Percentiles rank a stretch among this genome's conserved stretches.
These are phyloP conservation scores for Schizopygopsis malacanthus DNA, from an alignment of 2,797 vertebrate species.

Conservation along the genomic window DNA sequence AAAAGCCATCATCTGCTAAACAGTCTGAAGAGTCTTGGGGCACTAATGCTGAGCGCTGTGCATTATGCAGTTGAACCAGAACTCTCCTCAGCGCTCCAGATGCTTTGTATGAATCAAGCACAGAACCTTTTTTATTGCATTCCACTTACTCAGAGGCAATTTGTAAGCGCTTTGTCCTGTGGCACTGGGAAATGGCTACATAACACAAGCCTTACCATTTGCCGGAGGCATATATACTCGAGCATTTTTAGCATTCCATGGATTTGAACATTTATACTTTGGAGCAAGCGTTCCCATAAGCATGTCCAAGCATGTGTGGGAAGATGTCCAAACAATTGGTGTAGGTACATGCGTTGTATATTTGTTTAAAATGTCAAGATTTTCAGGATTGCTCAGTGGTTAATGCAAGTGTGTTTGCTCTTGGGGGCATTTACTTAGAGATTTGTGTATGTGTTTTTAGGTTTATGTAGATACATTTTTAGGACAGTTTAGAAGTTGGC, in stretches of 20 bases:
- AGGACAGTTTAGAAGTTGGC: neutral
- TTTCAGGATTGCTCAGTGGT: neutral
- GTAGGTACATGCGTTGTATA: slow-evolving; percentile 13
- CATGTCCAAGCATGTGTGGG: slow-evolving; percentile 50
- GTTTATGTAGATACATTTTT: neutral
- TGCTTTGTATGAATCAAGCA: slow-evolving; percentile 23
- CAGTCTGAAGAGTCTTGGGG: neutral
- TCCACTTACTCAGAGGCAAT: slow-evolving; percentile 25
- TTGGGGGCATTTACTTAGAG: neutral
- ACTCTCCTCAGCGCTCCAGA: slow-evolving; percentile 6
- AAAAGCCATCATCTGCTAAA: neutral
- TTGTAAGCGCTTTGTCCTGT: slow-evolving; percentile 29
- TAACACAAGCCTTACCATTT: slow-evolving; percentile 30
- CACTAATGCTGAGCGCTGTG: neutral
- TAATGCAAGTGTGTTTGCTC: neutral
- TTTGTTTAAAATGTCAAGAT: slow-evolving; percentile 11
- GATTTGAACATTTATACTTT: slow-evolving; percentile 53
- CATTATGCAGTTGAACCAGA: slow-evolving; percentile 20
- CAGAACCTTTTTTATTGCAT: slow-evolving; percentile 28
- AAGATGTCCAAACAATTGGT: slow-evolving; percentile 28
- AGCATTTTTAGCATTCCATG: slow-evolving; percentile 58
- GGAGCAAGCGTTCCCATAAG: slow-evolving; percentile 36
- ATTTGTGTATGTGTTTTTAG: neutral
- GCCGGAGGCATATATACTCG: slow-evolving; percentile 34
- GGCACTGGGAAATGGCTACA: slow-evolving; percentile 52